These are phyloP conservation scores for Sisyra nigra DNA, from an alignment of 2,888 invertebrate species.

Conservation along the genomic window DNA sequence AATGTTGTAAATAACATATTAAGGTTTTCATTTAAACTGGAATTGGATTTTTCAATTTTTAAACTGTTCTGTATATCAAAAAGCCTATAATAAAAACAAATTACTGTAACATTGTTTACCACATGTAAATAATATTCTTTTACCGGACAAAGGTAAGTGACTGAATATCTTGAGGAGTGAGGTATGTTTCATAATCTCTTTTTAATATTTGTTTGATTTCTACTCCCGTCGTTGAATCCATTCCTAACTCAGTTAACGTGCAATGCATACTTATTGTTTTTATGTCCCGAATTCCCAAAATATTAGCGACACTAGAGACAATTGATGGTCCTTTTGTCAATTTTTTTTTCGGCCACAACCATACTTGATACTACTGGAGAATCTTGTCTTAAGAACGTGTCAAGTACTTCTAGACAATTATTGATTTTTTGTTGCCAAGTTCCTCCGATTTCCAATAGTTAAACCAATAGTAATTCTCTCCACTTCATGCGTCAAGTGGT, in stretches of 20 bases:
- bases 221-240: constrained; percentile 57
- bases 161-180: constrained; percentile 31
- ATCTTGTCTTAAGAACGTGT: constrained; percentile 50
- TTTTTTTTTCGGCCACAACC: constrained; percentile 72
- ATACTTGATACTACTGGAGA: constrained; percentile 61
- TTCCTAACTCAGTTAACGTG: constrained; percentile 44
- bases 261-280: constrained; percentile 23
- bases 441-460: constrained; percentile 33
- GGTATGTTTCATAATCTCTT: constrained; percentile 39
- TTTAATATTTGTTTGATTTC: constrained; percentile 51
- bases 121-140: background rate
- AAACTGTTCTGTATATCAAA: constrained; percentile 18
- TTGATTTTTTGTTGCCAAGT: constrained; percentile 50
- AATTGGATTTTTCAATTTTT: background rate
- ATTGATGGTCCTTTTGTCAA: constrained; percentile 30
- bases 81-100: constrained; percentile 16
- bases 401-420: constrained; percentile 43
- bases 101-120: background rate
- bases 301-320: constrained; percentile 24
- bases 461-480: constrained; percentile 27
- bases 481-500: constrained; percentile 50
- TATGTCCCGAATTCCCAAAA: constrained; percentile 13
- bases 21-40: constrained; percentile 17
- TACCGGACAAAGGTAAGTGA: background rate
- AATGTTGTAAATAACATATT: constrained; percentile 39